Evolutionary conservation across 2,797 vertebrate species (phyloP), one percentile per base, ranked within the genome.

Genomic region (Cossypha caffra): DNA sequence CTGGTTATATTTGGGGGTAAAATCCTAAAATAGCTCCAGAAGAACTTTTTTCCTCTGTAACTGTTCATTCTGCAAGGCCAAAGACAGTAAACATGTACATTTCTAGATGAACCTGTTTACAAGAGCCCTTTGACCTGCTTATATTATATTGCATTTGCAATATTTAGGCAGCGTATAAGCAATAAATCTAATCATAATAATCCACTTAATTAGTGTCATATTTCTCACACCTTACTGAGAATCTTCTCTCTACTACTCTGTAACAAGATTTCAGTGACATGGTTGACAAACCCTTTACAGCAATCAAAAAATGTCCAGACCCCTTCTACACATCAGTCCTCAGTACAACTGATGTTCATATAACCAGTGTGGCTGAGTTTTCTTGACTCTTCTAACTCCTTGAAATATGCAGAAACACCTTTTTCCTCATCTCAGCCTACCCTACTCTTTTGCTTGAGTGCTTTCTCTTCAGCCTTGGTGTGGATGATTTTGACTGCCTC

Each of bases 251-350:
- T 18, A 21, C 9, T 55, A 11, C 51, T 57, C 13, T 37, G 3
- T 37, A 52, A 45, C 10, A 52, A 16, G 14, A 2, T 55, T 6
- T 51, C 54, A 54, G 24, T 18, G 21, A 21, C 18, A 42, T 1
- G 1, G 18, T 24, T 40, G n/a, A 35, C 16, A 48, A 80, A 43
- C 6, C 8, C 11, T 33, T 40, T 13, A 38, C 7, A 37, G 62
- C 0, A 1, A 29, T 4, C 2, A 67, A 62, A 82, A 71, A 25
- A 6, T 17, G 1, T 38, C 29, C 47, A 86, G 10, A 40, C 1
- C 2, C 7, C 23, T 88, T 33, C 43, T 29, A 33, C 16, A 25
- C 31, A 58, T 26, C 28, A 63, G 21, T 29, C 11, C 5, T 26
- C 31, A 71, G 16, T n/a, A 13, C 4, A 71, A 20, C 11, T 57